Conservation (phyloP, 2,797 vertebrate species). For the Aeoliscus strigatus region DNA sequence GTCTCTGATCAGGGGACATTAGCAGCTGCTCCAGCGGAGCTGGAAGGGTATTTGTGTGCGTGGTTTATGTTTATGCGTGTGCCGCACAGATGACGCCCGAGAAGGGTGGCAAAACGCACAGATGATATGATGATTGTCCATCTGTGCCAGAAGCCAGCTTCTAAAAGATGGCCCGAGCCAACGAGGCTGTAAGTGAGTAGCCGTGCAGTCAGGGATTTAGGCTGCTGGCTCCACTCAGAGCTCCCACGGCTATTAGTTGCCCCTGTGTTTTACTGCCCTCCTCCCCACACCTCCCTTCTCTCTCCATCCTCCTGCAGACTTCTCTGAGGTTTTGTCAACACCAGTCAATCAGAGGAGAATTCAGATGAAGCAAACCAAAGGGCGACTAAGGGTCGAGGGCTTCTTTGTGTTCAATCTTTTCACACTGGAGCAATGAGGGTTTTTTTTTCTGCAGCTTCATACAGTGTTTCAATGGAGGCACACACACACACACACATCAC, state of each 20-base stretch:
- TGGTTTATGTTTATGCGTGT: constrained; percentile 6
- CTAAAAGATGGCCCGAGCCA: constrained; percentile 3
- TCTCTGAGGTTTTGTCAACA: constrained; percentile 52
- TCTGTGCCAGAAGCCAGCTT: constrained; percentile 35
- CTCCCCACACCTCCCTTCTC: constrained; percentile 11
- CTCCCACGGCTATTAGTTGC: constrained; percentile 70
- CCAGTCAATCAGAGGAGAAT: constrained; percentile 54
- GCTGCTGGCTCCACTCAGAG: constrained; percentile 36
- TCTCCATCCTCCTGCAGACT: constrained; percentile 36
- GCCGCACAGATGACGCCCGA: constrained; percentile 8
- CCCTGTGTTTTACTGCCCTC: constrained; percentile 21
- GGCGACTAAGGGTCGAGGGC: constrained; percentile 33
- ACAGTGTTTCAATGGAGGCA: constrained; percentile 21
- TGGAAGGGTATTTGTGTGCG: constrained; percentile 9
- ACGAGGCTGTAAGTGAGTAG: constrained; percentile 29
- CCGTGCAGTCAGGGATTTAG: constrained; percentile 20
- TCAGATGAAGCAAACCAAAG: constrained; percentile 38
- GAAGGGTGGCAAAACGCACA: constrained; percentile 27
- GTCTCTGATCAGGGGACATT: constrained; percentile 45
- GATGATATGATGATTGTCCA: constrained; percentile 51
- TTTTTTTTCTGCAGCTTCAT: constrained; percentile 32
- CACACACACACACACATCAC: background rate
- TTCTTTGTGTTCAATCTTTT: constrained; percentile 47
- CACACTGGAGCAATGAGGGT: constrained; percentile 21
- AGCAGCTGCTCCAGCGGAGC: constrained; percentile 49